phyloP scores from a whole-genome alignment of 2,888 invertebrate species.

The Vesta saturnalis region DNA sequence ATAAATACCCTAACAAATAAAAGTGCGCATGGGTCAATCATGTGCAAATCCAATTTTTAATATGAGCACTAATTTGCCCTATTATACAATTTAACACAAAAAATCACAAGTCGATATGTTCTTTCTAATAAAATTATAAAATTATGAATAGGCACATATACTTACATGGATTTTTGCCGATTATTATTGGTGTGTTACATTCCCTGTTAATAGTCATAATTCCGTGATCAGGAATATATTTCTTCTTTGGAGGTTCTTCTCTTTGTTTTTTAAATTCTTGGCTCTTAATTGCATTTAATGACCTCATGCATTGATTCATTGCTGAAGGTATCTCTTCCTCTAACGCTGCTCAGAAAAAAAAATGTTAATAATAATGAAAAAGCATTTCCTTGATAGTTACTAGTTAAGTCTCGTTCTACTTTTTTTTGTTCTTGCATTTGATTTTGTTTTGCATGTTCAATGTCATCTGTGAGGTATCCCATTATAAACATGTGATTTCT shows the following conservation, averaged over 20 bases:
- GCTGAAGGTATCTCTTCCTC: slow-evolving; percentile 46
- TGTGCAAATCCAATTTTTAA: no score
- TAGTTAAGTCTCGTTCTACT: slow-evolving; percentile 51
- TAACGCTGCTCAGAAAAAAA: slow-evolving; percentile 50
- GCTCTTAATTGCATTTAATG: slow-evolving; percentile 44
- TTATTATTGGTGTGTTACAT: slow-evolving; percentile 53
- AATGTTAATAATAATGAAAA: no score
- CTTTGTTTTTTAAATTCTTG: slow-evolving; percentile 54
- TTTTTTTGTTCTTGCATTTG: slow-evolving; percentile 54
- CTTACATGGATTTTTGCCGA: slow-evolving; percentile 53
- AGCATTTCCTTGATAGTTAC: slow-evolving; percentile 32
- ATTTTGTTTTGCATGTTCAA: slow-evolving; percentile 59
- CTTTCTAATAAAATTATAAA: no score
- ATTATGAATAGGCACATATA: no score
- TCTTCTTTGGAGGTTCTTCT: slow-evolving; percentile 51
- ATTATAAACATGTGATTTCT: slow-evolving; percentile 74
- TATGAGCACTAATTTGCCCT: no score
- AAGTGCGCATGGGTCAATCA: no score
- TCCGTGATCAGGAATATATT: slow-evolving; percentile 55
- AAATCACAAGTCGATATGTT: no score
- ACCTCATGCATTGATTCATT: slow-evolving; percentile 47
- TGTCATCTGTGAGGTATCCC: slow-evolving; percentile 70
- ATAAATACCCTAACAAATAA: no score
- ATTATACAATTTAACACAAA: no score
- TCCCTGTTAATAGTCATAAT: slow-evolving; percentile 54